A percentile compares a stretch with the other conserved stretches of the same genome.
These are phyloP conservation scores for Parnassius mnemosyne DNA, from an alignment of 2,888 invertebrate genomes.

Conservation along the genomic window DNA sequence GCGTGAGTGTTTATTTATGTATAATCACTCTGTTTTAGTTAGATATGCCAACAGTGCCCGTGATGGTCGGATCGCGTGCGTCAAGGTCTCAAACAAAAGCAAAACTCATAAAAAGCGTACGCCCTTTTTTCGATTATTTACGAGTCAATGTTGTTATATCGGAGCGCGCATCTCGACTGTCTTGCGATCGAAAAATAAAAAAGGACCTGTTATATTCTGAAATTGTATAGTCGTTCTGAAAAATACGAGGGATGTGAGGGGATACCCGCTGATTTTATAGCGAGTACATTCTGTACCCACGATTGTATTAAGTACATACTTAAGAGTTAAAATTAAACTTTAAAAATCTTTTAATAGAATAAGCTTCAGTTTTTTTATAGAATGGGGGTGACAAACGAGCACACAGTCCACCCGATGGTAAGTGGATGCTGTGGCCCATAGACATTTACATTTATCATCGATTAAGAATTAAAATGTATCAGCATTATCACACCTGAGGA, in stretches of 20 bases:
- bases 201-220: slow-evolving; percentile 56
- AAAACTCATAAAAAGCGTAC: slow-evolving; percentile 39
- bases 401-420: too few species aligned
- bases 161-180: slow-evolving; percentile 33
- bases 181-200: slow-evolving; percentile 49
- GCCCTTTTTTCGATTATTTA: slow-evolving; percentile 50
- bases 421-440: too few species aligned
- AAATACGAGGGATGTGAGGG: slow-evolving; percentile 32
- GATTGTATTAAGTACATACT: background rate
- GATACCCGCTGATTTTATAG: background rate
- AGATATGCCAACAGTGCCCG: slow-evolving; percentile 5
- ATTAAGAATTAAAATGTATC: too few species aligned
- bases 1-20: too few species aligned
- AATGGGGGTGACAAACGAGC: too few species aligned
- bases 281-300: too few species aligned
- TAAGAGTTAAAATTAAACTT: background rate
- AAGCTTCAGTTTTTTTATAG: too few species aligned
- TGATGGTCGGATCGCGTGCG: slow-evolving; percentile 54
- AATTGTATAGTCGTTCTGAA: slow-evolving; percentile 43
- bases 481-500: too few species aligned
- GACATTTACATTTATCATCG: too few species aligned
- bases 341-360: too few species aligned
- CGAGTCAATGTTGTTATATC: slow-evolving; percentile 35
- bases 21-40: background rate
- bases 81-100: slow-evolving; percentile 50